Evolutionary conservation across 2,888 invertebrate genomes (phyloP).

Genomic region (Caenorhabditis sp.): DNA sequence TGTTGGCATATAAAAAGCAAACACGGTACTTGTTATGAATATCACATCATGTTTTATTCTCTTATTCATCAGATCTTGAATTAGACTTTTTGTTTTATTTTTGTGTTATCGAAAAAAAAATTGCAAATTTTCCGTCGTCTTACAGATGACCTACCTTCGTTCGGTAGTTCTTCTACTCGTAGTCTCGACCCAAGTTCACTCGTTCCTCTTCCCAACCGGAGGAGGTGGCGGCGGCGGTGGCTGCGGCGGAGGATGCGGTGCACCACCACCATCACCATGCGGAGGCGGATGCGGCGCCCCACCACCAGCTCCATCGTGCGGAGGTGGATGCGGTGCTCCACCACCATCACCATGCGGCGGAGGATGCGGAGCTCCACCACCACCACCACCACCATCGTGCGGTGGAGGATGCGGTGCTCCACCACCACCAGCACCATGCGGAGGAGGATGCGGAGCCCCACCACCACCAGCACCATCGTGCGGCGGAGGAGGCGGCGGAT

Average conservation of each 20-base stretch:
- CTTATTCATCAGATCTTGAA: no score
- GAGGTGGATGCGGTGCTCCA: conserved; percentile 20
- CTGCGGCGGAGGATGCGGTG: conserved; percentile 18
- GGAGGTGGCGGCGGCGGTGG: conserved; percentile 21
- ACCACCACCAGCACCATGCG: conserved; percentile 18
- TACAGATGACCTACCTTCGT: conserved; percentile 47
- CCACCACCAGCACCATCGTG: conserved; percentile 15
- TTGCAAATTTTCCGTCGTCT: not conserved
- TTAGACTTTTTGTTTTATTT: no score
- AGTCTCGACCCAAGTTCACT: conserved; percentile 34
- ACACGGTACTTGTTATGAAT: no score
- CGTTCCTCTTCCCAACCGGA: conserved; percentile 45
- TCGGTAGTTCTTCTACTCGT: conserved; percentile 39
- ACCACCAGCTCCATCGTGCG: conserved; percentile 24
- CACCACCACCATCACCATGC: conserved; percentile 21
- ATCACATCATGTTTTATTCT: no score
- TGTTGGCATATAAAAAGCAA: no score
- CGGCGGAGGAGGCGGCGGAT: conserved; percentile 22
- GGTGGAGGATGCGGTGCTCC: conserved; percentile 33
- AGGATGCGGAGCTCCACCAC: conserved; percentile 13
- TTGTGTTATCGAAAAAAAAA: no score
- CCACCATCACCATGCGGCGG: conserved; percentile 21
- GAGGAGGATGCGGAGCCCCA: conserved; percentile 23
- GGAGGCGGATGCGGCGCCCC: conserved; percentile 11
- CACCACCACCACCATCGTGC: conserved; percentile 12